Base-by-base conservation (phyloP, 2,113 vertebrate species). In the Lepus europaeus region DNA sequence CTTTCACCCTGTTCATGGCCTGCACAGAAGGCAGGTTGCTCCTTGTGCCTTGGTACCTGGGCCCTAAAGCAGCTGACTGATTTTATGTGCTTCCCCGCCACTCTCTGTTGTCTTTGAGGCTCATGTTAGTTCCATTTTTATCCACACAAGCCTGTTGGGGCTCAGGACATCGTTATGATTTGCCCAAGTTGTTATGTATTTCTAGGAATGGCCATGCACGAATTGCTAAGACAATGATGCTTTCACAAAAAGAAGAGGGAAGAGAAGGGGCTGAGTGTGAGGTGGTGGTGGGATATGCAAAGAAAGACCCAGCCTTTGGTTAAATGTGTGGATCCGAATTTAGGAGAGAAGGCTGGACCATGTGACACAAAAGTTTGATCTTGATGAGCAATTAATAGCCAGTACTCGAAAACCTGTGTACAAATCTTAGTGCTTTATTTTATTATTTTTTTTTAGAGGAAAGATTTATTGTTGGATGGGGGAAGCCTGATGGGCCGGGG, bases 51-150 rank as follows among this genome's bases (percentile, higher is more conserved):
- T 70, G 16, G 51, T 25, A n/a, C 20, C 19, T 12, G 56, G 51
- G 25, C 25, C n/a, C 11, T 27, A 45, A 79, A 51, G 36, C 23
- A 20, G 25, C 11, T 79, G 12, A n/a, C 9, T 59, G 72, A 80
- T n/a, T 89, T 7, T 64, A 1, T 31, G 10, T 6, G 2, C 25
- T 51, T 85, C 12, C 8, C 89, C 20, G 31, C 9, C 25, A 27
- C 5, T 66, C n/a, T 91, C 59, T 79, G 19, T 70, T 74, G 53
- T 66, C 56, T 49, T 84, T 23, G 36, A 9, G 20, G 8, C 13
- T 92, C 59, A 69, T 74, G 90, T 73, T 73, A 87, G 61, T 51
- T 82, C 79, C 39, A 90, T 78, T 83, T 77, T 90, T 82, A 56
- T 10, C 39, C 31, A 91, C 19, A 33, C 70, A 74, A 90, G 91